Base-by-base conservation (phyloP, 2,888 invertebrate genomes). In the Nowickia ferox region DNA sequence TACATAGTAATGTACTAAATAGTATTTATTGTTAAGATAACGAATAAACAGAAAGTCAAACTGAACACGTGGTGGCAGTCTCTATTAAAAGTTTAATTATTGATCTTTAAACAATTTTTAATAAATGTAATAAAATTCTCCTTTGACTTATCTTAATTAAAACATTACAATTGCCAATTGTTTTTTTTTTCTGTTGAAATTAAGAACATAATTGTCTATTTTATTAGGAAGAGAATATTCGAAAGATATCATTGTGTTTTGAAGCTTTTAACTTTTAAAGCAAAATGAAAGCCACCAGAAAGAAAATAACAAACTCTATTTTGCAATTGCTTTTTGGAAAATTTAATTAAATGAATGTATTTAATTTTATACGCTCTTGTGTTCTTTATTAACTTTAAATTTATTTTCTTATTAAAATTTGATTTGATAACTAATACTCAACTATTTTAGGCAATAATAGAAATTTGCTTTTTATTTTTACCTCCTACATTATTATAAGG, bases 381-480 rank as follows among this genome's bases (percentile, higher is more conserved):
- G 9, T 46, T 38, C 5, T 51, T 79, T 63, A 55, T 55, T 79
- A 53, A 63, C 30, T 15, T 63, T 22, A 59, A 74, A 53, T 74
- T 57, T 15, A 13, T 66, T 22, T 72, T 40, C 46, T 40, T 15
- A 81, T 77, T 59, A 75, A 80, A 76, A 72, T 72, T 66, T 71
- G 19, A 65, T 48, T 74, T 51, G 74, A 44, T 74, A 80, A 48
- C 22, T 30, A 65, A 80, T 65, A 19, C 66, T 51, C 65, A 42
- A 72, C n/a, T 40, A 22, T 79, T 68, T 68, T 11, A n/a, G 9
- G 17, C 63, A 46, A 53, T 69, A 46, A 55, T 78, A 44, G 59
- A 63, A 63, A 38, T 40, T 22, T 53, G 5, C 53, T 46, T 48
- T 6, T 2, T 72, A 42, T 42, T 48, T 46, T 15, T 63, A 42